Conservation (phyloP, 92 coral and sea anemone genomes). For the Umimayanthus chanpuru region DNA sequence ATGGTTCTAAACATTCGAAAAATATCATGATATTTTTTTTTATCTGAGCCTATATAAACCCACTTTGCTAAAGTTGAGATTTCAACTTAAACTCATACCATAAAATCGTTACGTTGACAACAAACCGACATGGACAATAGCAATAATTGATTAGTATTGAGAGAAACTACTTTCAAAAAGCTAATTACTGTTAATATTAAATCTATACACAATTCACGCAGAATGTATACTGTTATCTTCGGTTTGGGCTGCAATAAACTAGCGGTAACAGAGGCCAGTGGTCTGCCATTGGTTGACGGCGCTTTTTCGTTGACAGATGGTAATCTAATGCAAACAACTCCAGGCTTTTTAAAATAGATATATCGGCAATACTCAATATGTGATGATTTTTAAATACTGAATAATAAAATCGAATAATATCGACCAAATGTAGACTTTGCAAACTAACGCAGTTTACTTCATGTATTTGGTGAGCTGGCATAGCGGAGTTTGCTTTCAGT, state of each 20-base stretch:
- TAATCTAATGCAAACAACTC: constrained; percentile 17
- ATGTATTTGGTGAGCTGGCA: neutral
- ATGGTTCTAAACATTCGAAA: too few species aligned
- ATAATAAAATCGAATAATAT: neutral
- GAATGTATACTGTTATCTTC: neutral
- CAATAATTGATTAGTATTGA: neutral
- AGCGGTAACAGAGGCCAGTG: neutral
- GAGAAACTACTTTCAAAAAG: neutral
- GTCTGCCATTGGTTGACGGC: constrained; percentile 5
- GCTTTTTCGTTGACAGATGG: neutral
- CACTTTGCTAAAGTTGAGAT: too few species aligned
- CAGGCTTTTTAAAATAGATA: neutral
- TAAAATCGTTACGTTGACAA: neutral
- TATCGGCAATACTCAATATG: neutral
- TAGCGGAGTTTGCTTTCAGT: neutral
- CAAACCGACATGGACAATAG: neutral
- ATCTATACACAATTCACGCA: neutral
- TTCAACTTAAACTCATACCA: neutral
- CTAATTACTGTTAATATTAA: neutral
- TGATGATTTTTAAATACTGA: neutral
- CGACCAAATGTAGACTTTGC: neutral
- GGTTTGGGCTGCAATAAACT: neutral
- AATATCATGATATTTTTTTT: too few species aligned
- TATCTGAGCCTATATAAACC: too few species aligned
- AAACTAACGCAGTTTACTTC: neutral